Conservation (phyloP, 2,797 vertebrate genomes). For the Xiphorhynchus erythropygius region DNA sequence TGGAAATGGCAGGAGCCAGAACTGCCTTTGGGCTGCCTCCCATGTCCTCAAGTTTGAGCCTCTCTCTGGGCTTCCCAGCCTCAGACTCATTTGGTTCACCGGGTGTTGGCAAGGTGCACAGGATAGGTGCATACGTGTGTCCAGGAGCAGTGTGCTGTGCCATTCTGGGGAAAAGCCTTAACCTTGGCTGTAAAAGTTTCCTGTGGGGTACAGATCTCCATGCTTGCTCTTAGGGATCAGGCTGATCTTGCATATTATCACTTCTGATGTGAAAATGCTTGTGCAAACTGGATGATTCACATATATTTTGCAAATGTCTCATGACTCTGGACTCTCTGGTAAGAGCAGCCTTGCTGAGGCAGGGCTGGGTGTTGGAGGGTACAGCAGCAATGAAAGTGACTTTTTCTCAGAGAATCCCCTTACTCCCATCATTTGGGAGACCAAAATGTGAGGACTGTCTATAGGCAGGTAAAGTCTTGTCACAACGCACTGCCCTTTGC, state of each 20-base stretch:
- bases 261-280: background rate
- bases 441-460: background rate
- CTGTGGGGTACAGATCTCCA: background rate
- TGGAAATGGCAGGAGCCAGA: background rate
- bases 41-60: fast-evolving
- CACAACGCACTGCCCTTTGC: background rate
- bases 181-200: background rate
- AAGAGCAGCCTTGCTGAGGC: background rate
- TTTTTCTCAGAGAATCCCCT: background rate
- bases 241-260: background rate
- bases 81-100: background rate
- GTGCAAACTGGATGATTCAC: slow-evolving; percentile 37
- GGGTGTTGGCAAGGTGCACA: background rate
- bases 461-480: background rate
- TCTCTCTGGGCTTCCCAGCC: background rate
- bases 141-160: background rate
- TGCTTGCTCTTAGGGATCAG: background rate
- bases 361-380: background rate
- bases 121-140: fast-evolving
- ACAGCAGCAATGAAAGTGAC: background rate
- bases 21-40: background rate
- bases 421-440: background rate
- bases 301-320: background rate
- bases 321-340: background rate
- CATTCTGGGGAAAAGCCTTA: background rate